Evolutionary conservation across 2,888 invertebrate genomes (phyloP), one percentile per base, ranked within the genome.

Genomic region (Scaptomyza cyrtandrae): DNA sequence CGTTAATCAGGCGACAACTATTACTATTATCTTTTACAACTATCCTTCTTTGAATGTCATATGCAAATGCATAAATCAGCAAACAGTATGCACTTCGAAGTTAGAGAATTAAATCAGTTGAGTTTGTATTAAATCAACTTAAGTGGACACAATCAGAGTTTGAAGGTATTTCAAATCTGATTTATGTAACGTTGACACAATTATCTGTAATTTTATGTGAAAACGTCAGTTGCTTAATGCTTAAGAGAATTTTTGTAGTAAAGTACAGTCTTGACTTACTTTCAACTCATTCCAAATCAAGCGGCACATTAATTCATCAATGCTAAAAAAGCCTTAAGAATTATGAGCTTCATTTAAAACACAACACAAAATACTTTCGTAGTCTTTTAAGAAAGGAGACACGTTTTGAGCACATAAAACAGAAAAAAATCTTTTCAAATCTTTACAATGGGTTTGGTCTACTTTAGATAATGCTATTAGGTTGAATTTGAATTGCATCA

Each of bases 371-470:
- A 14, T 14, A 39, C n/a, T n/a, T n/a, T n/a, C n/a, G n/a, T n/a
- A n/a, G 14, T 39, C 16, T 19, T 11, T 44, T 43, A 1, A 43
- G 2, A 44, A 44, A 19, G 24, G 0, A 24, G 43, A 50, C 66
- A 65, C 59, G 55, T 58, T 35, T 10, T 16, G 13, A n/a, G n/a
- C n/a, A n/a, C n/a, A n/a, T n/a, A n/a, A n/a, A n/a, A n/a, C n/a
- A n/a, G n/a, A n/a, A n/a, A n/a, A n/a, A n/a, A n/a, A n/a, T n/a
- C 37, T 9, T 50, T 70, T 46, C 50, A 37, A 13, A 19, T 35
- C 46, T 43, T 54, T 54, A 31, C 16, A 37, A 14, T 24, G 4
- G 44, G 24, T 31, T 10, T 27, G 58, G 4, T 19, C 16, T 43
- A 11, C 10, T 43, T 43, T 3, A 19, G 43, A 19, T 43, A 43